A percentile compares a stretch with the other conserved stretches of the same genome.
Evolutionary conservation across 2,888 invertebrate species (phyloP).

Genomic region (Temnothorax unifasciatus): DNA sequence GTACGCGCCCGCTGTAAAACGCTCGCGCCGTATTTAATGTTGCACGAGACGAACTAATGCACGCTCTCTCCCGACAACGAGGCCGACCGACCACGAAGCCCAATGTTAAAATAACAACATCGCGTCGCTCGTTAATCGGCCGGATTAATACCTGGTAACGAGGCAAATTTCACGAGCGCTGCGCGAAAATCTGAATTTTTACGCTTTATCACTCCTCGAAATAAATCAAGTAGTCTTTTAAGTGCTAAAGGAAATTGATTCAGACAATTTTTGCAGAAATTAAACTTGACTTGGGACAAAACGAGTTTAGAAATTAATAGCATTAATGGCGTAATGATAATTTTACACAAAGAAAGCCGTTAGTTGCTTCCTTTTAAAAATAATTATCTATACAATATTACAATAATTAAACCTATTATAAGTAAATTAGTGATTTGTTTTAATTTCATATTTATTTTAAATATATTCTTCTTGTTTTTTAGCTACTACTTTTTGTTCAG

Average conservation of each 20-base stretch:
- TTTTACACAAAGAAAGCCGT: background rate
- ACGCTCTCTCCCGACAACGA: constrained; percentile 64
- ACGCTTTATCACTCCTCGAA: background rate
- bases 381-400: background rate
- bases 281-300: background rate
- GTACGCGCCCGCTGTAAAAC: constrained; percentile 79
- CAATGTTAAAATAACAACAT: constrained; percentile 52
- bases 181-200: background rate
- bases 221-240: background rate
- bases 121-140: constrained; percentile 46
- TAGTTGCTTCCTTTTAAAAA: too few relatives aligned
- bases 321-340: background rate
- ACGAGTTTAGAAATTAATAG: background rate
- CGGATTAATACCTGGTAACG: constrained; percentile 38
- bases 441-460: background rate
- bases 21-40: constrained; percentile 81
- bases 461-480: background rate
- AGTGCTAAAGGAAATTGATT: background rate
- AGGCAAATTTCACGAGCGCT: constrained; percentile 16
- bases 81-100: constrained; percentile 50
- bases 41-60: constrained; percentile 79
- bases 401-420: background rate
- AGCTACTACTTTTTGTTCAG: background rate
- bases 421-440: background rate
- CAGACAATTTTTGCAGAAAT: background rate